Percentiles rank a stretch among this genome's conserved stretches.
Evolutionary conservation across 2,113 vertebrate species (phyloP).

Genomic region (Thryonomys swinderianus): DNA sequence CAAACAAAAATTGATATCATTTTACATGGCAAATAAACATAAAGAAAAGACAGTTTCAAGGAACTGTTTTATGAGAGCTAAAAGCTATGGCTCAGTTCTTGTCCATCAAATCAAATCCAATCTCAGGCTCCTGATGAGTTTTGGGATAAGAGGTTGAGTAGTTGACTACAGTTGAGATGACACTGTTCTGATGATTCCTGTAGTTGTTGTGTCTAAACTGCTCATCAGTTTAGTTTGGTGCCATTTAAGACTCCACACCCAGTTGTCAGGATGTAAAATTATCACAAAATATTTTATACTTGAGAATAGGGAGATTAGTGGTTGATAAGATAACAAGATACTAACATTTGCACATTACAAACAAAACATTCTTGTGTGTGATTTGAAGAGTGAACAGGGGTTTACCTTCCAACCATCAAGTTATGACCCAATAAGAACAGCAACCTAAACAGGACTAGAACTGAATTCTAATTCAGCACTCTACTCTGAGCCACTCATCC

Average conservation of each 20-base stretch:
- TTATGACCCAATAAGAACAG: neutral
- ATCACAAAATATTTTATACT: neutral
- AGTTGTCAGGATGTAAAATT: conserved; percentile 42
- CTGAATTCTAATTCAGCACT: conserved; percentile 9
- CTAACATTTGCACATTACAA: neutral
- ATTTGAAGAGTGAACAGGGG: neutral
- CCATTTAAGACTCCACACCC: neutral
- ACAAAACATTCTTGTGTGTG: neutral
- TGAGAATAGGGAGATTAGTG: neutral
- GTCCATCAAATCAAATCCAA: neutral
- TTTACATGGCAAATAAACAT: conserved; percentile 45
- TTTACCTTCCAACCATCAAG: neutral
- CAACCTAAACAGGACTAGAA: neutral
- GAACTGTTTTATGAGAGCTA: neutral
- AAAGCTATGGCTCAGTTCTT: neutral
- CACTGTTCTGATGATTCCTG: neutral
- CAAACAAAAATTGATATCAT: conserved; percentile 53
- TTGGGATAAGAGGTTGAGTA: conserved; percentile 7
- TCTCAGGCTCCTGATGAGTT: neutral
- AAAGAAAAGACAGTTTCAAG: conserved; percentile 50
- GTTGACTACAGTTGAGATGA: neutral
- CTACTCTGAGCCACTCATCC: neutral
- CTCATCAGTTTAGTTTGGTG: neutral
- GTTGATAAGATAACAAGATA: conserved; percentile 17
- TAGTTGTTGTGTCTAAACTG: conserved; percentile 34